These are phyloP conservation scores for Corynorhinus townsendii DNA, from an alignment of 2,113 vertebrate genomes.

Conservation along the genomic window DNA sequence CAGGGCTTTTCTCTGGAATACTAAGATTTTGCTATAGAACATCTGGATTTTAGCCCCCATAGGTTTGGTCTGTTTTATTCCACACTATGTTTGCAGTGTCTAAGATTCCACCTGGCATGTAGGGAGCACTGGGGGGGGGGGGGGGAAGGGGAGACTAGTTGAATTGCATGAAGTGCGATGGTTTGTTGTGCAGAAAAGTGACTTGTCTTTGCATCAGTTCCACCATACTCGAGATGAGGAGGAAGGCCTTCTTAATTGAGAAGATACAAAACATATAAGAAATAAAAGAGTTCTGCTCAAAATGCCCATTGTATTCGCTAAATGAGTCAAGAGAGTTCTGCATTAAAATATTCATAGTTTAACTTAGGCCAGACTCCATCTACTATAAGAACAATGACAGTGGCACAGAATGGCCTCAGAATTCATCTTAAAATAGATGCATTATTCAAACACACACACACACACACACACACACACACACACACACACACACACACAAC, in stretches of 20 bases:
- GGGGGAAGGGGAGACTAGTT: too few species aligned
- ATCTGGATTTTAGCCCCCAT: not conserved
- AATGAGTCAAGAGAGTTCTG: not conserved
- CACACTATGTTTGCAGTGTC: not conserved
- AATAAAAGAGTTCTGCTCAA: not conserved
- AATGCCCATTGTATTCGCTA: not conserved
- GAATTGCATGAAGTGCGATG: not conserved
- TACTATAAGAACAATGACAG: not conserved
- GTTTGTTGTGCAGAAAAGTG: not conserved
- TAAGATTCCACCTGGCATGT: not conserved
- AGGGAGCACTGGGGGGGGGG: not conserved
- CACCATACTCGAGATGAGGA: not conserved
- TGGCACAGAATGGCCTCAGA: not conserved
- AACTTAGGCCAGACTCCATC: not conserved
- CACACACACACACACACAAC: not conserved
- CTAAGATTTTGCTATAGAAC: not conserved
- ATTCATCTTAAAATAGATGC: not conserved
- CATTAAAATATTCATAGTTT: slow-evolving; percentile 30
- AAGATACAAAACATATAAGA: not conserved
- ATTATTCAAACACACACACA: not conserved
- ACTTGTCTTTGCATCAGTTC: not conserved
- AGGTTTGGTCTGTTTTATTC: not conserved
- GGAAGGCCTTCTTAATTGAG: not conserved
- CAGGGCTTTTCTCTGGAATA: not conserved
- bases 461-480: not conserved